phyloP scores from a whole-genome alignment of 1,140 invertebrate species.

The Tribolium castaneum region DNA sequence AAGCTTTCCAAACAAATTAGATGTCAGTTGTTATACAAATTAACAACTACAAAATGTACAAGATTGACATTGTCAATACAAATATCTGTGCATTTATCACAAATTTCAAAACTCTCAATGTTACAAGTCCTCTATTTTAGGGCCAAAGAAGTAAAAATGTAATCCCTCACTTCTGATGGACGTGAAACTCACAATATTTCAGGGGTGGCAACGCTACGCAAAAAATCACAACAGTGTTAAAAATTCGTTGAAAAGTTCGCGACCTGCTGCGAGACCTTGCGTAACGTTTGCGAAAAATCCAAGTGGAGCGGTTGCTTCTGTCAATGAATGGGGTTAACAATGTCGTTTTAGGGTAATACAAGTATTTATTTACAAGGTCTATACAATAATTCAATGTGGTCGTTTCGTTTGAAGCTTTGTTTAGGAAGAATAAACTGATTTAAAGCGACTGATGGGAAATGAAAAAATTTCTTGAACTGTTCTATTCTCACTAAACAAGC shows the following conservation, averaged over 20 bases:
- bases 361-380: constrained; percentile 48
- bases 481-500: constrained; percentile 46
- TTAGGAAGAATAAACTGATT: constrained; percentile 47
- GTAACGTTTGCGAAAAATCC: not conserved
- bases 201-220: not conserved
- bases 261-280: not conserved
- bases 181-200: constrained; percentile 24
- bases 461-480: not conserved
- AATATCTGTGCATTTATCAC: constrained; percentile 57
- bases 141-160: constrained; percentile 39
- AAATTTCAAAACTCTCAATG: constrained; percentile 50
- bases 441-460: constrained; percentile 2
- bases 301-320: not conserved
- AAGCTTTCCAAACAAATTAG: constrained; percentile 58
- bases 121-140: constrained; percentile 38
- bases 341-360: constrained; percentile 39
- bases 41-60: constrained; percentile 61
- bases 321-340: constrained; percentile 30
- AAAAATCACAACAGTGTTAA: not conserved
- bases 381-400: constrained; percentile 44
- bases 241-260: not conserved
- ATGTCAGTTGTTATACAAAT: constrained; percentile 59
- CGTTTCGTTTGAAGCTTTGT: constrained; percentile 44
- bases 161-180: constrained; percentile 15
- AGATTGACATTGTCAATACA: constrained; percentile 63